phyloP scores from a whole-genome alignment of 2,888 invertebrate genomes.

The Macaria notata region DNA sequence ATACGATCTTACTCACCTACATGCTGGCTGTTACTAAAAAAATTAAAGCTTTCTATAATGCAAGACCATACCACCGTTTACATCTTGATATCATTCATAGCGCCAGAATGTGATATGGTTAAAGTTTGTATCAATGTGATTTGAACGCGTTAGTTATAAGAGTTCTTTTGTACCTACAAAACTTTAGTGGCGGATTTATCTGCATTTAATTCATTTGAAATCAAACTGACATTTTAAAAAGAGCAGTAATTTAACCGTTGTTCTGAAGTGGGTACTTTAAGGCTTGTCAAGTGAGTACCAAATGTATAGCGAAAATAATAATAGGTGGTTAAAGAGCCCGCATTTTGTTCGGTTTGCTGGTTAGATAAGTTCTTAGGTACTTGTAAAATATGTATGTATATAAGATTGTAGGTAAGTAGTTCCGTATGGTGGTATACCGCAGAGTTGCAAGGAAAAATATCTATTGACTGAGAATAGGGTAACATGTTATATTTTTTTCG shows the following conservation, averaged over 20 bases:
- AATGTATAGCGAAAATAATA: constrained; percentile 43
- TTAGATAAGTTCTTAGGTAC: constrained; percentile 43
- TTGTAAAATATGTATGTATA: too few relatives aligned
- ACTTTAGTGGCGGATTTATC: constrained; percentile 2
- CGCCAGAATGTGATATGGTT: too few relatives aligned
- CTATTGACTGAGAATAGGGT: neutral
- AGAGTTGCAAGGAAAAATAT: too few relatives aligned
- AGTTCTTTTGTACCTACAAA: constrained; percentile 1
- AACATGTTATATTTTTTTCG: too few relatives aligned
- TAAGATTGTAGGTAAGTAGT: too few relatives aligned
- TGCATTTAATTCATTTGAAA: constrained; percentile 3
- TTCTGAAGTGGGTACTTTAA: constrained; percentile 28
- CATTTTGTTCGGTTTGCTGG: constrained; percentile 53
- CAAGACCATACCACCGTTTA: too few relatives aligned
- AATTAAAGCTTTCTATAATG: too few relatives aligned
- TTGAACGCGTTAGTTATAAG: neutral
- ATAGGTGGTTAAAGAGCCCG: constrained; percentile 47
- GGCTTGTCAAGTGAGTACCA: constrained; percentile 30
- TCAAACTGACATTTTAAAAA: constrained; percentile 13
- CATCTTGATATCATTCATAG: too few relatives aligned
- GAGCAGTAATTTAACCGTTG: constrained; percentile 29
- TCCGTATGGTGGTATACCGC: too few relatives aligned
- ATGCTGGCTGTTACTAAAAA: too few relatives aligned
- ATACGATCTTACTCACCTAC: too few relatives aligned
- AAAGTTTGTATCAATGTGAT: too few relatives aligned